Evolutionary conservation across 2,888 invertebrate species (phyloP), one percentile per base, ranked within the genome.

Genomic region (Nesidiocoris tenuis): DNA sequence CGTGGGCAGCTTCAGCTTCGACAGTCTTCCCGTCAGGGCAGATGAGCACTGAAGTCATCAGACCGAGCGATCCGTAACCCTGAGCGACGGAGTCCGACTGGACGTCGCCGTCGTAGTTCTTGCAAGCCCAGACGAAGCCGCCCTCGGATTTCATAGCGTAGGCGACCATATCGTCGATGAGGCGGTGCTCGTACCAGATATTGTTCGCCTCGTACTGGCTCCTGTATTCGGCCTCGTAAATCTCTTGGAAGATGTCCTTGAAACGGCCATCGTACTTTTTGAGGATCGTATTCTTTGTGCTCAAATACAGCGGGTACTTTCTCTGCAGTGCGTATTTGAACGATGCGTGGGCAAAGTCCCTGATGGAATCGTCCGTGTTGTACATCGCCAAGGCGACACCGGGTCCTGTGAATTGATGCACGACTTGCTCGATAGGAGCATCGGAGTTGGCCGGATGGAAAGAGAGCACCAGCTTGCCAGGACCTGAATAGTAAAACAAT

Each of bases 131-230:
- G 0, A 99, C 97, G 84, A 98, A 99, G 59, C 98, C 98, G 80
- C 99, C 99, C 81, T 96, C 95, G 0, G 95, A 94, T 84, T 98
- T 98, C 94, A 98, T 94, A 39, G 92, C 91, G 82, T 97, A 96
- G 1, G 98, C 98, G 16, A 98, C 98, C 98, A 98, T 98, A 82
- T 99, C 98, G 83, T 99, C 98, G 82, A 99, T 99, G 72, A 99
- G 86, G 78, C 98, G 90, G 84, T 99, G 98, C 84, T 99, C 98
- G 83, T 99, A 99, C 96, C 97, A 98, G 81, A 98, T 91, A 2
- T 90, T 90, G 78, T 90, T 89, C 0, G 90, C 91, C 84, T 98
- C 97, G 84, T 86, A 99, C 81, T 92, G 84, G 0, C 86, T 76
- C 84, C 93, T 96, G 85, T 98, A 99, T 68, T 96, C 89, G 76